Conservation (phyloP, 1,140 invertebrate genomes). For the Eriocheir sinensis region DNA sequence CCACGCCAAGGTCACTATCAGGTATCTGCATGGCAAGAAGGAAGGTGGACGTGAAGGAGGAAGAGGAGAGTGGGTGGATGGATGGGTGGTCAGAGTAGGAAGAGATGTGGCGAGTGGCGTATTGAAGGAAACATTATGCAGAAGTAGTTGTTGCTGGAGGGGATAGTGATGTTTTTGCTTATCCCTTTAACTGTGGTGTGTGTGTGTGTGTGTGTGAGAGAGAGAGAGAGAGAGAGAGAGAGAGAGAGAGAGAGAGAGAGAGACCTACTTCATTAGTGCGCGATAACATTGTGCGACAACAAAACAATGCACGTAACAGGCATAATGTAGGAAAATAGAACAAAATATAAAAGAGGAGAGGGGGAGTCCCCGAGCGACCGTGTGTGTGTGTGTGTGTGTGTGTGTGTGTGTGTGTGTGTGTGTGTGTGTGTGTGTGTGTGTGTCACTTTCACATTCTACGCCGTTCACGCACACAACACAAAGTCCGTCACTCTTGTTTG, state of each 20-base stretch:
- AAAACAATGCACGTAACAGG: too few relatives aligned
- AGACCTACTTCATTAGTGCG: background rate
- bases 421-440: background rate
- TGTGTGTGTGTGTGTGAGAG: background rate
- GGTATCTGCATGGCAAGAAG: too few relatives aligned
- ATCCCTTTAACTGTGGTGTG: too few relatives aligned
- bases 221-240: background rate
- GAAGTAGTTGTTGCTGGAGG: background rate
- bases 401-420: background rate
- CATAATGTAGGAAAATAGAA: background rate
- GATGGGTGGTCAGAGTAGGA: background rate
- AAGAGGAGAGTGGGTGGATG: background rate
- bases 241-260: background rate
- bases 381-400: background rate
- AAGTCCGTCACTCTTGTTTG: background rate
- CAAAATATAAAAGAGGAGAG: background rate
- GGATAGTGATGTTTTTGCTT: background rate
- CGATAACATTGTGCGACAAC: too few relatives aligned
- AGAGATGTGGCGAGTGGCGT: too few relatives aligned
- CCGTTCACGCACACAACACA: background rate
- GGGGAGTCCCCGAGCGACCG: background rate
- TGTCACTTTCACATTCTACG: background rate
- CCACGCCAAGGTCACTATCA: too few relatives aligned
- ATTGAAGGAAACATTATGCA: background rate
- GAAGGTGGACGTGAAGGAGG: conserved; percentile 34